Evolutionary conservation across 1,140 invertebrate species (phyloP).

Genomic region (Lucilia cuprina): DNA sequence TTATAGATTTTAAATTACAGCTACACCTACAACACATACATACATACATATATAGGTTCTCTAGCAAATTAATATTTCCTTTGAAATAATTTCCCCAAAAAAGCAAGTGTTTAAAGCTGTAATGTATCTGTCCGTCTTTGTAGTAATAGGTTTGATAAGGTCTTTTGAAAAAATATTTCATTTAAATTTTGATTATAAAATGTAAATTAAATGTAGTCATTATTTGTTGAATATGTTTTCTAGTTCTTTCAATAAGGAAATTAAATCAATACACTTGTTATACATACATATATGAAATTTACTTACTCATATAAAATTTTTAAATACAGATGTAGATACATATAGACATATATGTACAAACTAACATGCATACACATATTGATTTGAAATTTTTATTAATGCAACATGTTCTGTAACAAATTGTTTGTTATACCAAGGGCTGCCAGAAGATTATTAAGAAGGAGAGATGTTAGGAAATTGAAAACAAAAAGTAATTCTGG

Average conservation of each 20-base stretch:
- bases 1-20: not conserved
- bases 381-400: too few relatives aligned
- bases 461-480: too few relatives aligned
- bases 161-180: not conserved
- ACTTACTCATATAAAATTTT: not conserved
- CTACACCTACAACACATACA: too few relatives aligned
- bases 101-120: not conserved
- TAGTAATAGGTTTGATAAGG: not conserved
- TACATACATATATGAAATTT: not conserved
- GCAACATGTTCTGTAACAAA: too few relatives aligned
- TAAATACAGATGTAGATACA: too few relatives aligned
- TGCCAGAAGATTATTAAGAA: too few relatives aligned
- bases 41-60: not conserved
- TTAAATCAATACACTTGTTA: not conserved
- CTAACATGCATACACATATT: too few relatives aligned
- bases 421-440: too few relatives aligned
- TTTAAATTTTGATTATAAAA: constrained; percentile 33
- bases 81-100: not conserved
- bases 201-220: constrained; percentile 27
- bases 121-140: not conserved
- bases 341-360: too few relatives aligned
- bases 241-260: not conserved
- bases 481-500: too few relatives aligned
- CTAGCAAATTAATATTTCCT: not conserved
- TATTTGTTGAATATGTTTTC: not conserved